Evolutionary conservation across 1,140 invertebrate genomes (phyloP).

Genomic region (Bombus balteatus): DNA sequence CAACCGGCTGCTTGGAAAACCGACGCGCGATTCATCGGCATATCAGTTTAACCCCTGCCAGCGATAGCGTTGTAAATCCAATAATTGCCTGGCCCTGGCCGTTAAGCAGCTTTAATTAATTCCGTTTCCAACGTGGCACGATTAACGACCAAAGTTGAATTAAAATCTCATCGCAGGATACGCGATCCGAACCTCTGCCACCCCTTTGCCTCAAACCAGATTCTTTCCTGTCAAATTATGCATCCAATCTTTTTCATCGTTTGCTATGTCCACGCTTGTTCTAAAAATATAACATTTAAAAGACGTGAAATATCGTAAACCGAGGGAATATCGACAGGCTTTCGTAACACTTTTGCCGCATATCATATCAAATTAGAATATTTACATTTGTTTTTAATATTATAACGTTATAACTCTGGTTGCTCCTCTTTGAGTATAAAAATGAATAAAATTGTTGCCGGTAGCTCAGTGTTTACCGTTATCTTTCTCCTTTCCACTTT

Average conservation of each 20-base stretch:
- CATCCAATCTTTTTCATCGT: neutral
- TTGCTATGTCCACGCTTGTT: neutral
- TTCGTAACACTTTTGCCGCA: neutral
- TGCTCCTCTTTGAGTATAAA: too few species aligned
- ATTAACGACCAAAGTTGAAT: slow-evolving; percentile 71
- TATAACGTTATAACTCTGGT: too few species aligned
- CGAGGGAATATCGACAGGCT: neutral
- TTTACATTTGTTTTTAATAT: neutral
- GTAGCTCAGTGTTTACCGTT: too few species aligned
- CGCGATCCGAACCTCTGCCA: neutral
- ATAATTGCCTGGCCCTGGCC: slow-evolving; percentile 64
- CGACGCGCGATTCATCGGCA: slow-evolving; percentile 57
- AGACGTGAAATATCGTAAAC: neutral
- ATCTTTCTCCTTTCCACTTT: too few species aligned
- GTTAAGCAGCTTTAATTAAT: slow-evolving; percentile 72
- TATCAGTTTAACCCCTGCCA: slow-evolving; percentile 64
- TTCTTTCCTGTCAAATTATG: neutral
- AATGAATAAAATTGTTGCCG: too few species aligned
- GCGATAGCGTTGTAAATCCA: slow-evolving; percentile 70
- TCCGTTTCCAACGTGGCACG: slow-evolving; percentile 62
- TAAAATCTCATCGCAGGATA: slow-evolving; percentile 65
- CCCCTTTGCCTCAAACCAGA: neutral
- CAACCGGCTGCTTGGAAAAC: slow-evolving; percentile 31
- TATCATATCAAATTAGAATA: neutral
- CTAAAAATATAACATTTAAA: neutral